Base-by-base conservation (phyloP, 2,797 vertebrate species). In the Mus minutoides region DNA sequence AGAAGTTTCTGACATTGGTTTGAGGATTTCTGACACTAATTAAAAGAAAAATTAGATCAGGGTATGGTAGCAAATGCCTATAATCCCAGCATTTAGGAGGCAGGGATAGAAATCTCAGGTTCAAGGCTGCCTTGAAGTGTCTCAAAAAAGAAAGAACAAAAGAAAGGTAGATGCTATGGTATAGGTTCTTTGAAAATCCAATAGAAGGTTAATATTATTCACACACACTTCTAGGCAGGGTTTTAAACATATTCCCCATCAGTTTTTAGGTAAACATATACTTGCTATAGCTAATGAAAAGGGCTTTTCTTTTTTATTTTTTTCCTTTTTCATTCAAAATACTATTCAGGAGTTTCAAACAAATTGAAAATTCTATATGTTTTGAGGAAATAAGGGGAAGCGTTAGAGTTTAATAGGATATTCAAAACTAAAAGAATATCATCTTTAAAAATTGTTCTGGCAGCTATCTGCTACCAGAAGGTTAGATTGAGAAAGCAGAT, bases 301-400 rank as follows among this genome's bases (percentile, higher is more conserved):
- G 95, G 93, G 84, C 52, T 89, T 97, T 91, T 91, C 34, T 91
- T 96, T 88, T 88, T 94, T 97, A 89, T 64, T 94, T 97, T 91
- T 64, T 95, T 79, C 7, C 93, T 54, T 97, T 95, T 92, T 58
- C 96, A 87, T 97, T 97, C 92, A 97, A 76, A 92, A 71, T 56
- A 73, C 43, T 97, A 96, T 96, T 94, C 95, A 91, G 94, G 77
- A 90, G 78, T 96, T 98, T 97, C 76, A 92, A 96, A 90, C 78
- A 85, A 90, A 52, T 90, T 92, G 97, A 98, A 93, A 96, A 86
- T 83, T 83, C 43, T 94, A n/a, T 62, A 31, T 95, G 31, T 88
- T 95, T 95, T 54, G 89, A 92, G 37, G 19, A 62, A 92, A 90
- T 79, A 71, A 82, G 49, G 43, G 76, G 94, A 60, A 93, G 83